A percentile compares a stretch with the other conserved stretches of the same genome.
Conservation (phyloP, 2,797 vertebrate species). For the Gallinago solitaria region DNA sequence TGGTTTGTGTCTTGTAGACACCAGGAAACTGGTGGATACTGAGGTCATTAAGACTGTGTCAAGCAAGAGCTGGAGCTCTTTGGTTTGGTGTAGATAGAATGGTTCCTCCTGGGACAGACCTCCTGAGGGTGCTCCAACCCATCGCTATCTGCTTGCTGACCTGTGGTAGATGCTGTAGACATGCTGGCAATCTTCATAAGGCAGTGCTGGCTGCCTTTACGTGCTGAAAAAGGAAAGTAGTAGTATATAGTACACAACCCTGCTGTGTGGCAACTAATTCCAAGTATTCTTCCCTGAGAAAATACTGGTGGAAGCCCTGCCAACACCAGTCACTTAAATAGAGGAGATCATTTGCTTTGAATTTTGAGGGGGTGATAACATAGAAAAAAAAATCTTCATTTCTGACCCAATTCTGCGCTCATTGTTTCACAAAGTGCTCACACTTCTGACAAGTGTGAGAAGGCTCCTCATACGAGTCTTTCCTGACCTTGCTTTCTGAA, state of each 20-base stretch:
- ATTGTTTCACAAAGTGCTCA: background rate
- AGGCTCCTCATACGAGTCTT: background rate
- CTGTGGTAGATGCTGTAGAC: background rate
- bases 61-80: background rate
- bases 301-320: background rate
- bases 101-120: background rate
- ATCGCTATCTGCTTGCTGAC: background rate
- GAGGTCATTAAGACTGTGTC: background rate
- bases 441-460: background rate
- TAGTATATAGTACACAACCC: background rate
- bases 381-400: background rate
- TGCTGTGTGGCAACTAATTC: background rate
- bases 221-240: background rate
- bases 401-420: background rate
- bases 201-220: background rate
- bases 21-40: background rate
- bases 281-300: background rate
- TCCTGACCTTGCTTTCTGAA: background rate
- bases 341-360: background rate
- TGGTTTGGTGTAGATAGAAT: background rate
- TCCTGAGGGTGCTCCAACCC: background rate
- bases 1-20: background rate
- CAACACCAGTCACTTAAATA: background rate
- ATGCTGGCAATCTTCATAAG: background rate
- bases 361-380: background rate